phyloP scores from a whole-genome alignment of 2,797 vertebrate species.

The Microchirus variegatus region DNA sequence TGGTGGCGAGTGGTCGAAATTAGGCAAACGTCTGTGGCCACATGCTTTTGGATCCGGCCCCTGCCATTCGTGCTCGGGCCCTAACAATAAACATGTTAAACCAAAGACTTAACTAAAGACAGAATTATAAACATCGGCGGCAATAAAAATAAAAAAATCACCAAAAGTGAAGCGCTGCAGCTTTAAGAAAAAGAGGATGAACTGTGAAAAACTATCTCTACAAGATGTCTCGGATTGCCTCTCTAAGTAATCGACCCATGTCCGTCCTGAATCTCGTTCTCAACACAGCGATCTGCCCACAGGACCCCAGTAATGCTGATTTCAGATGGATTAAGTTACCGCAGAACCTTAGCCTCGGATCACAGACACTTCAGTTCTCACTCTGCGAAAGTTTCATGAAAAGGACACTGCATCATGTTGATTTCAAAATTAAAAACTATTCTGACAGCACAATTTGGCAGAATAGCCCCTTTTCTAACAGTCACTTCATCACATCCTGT shows the following conservation, averaged over 20 bases:
- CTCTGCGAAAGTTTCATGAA: constrained; percentile 11
- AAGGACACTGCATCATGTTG: constrained; percentile 35
- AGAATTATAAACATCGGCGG: no score
- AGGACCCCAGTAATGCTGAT: constrained; percentile 47
- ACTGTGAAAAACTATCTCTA: constrained; percentile 40
- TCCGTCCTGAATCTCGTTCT: constrained; percentile 59
- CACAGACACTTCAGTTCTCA: constrained; percentile 19
- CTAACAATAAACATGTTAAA: no score
- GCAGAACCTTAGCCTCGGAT: constrained; percentile 28
- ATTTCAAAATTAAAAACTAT: no score
- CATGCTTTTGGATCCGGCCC: no score
- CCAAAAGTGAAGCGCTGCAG: no score
- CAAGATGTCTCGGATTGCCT: constrained; percentile 47
- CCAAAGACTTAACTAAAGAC: no score
- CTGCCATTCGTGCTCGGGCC: no score
- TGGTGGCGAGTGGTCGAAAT: no score
- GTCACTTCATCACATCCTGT: constrained; percentile 16
- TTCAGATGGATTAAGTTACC: constrained; percentile 55
- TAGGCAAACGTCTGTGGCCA: no score
- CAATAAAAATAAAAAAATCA: no score
- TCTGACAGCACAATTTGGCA: constrained; percentile 2
- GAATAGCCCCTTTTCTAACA: constrained; percentile 3
- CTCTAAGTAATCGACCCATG: constrained; percentile 53
- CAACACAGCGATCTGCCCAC: constrained; percentile 50
- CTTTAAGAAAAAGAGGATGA: background rate